These are phyloP conservation scores for Gastrophryne carolinensis DNA, from an alignment of 2,797 vertebrate genomes.

Conservation along the genomic window DNA sequence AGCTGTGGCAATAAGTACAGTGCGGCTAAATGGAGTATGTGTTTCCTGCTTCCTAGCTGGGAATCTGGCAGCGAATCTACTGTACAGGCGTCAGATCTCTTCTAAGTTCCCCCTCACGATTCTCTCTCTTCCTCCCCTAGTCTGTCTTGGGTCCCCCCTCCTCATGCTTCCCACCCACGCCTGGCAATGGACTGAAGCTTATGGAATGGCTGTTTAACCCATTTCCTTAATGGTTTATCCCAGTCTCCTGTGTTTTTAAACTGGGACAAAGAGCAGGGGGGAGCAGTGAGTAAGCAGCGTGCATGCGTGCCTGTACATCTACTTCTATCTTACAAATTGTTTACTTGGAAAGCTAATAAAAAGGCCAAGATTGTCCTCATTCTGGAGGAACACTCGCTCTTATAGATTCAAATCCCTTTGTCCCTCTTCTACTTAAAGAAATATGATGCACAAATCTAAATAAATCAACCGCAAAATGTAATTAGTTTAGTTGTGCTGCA, in stretches of 20 bases:
- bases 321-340: neutral
- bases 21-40: neutral
- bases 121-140: constrained; percentile 18
- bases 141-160: constrained; percentile 22
- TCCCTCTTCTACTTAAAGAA: too few relatives aligned
- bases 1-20: constrained; percentile 1
- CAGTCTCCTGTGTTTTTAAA: constrained; percentile 47
- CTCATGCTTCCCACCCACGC: constrained; percentile 45
- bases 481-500: too few relatives aligned
- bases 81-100: constrained; percentile 32
- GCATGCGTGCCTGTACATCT: constrained; percentile 8
- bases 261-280: constrained; percentile 34
- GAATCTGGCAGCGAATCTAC: constrained; percentile 29
- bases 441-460: too few relatives aligned
- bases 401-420: neutral
- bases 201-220: constrained; percentile 50
- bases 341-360: neutral
- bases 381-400: neutral
- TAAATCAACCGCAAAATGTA: too few relatives aligned
- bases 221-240: constrained; percentile 51
- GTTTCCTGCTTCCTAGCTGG: constrained; percentile 38
- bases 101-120: neutral
- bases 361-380: neutral
- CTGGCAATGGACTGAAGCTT: constrained; percentile 46
- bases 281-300: constrained; percentile 7